Evolutionary conservation across 2,113 vertebrate genomes (phyloP).

Genomic region (Epinephelus cyanopodus): DNA sequence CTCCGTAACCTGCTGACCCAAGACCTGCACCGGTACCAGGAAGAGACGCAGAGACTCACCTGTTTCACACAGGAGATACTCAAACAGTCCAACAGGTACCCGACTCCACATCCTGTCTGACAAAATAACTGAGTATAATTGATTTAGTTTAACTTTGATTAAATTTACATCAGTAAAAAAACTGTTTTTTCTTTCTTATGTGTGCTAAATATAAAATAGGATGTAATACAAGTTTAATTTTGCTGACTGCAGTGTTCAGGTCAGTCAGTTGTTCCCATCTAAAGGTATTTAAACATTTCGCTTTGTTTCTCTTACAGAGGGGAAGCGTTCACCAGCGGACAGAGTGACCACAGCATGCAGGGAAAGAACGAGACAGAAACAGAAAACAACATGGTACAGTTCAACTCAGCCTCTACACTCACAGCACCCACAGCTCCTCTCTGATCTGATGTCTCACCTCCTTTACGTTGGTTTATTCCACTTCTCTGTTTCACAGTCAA

Average conservation of each 20-base stretch:
- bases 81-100: conserved; percentile 41
- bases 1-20: conserved; percentile 76
- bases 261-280: too few relatives aligned
- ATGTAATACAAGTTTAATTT: too few relatives aligned
- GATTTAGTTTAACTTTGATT: neutral
- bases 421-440: neutral
- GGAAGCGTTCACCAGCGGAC: neutral
- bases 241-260: too few relatives aligned
- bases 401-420: neutral
- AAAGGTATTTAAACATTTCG: neutral
- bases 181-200: too few relatives aligned
- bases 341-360: conserved; percentile 66
- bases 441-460: neutral
- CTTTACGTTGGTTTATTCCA: neutral
- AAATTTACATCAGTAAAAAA: neutral
- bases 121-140: neutral
- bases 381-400: conserved; percentile 75
- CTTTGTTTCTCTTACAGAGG: conserved; percentile 34
- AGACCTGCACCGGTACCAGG: conserved; percentile 75
- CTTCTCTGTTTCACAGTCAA: neutral
- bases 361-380: conserved; percentile 67
- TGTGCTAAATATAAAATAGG: too few relatives aligned
- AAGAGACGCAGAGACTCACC: conserved; percentile 63
- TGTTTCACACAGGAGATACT: conserved; percentile 54
- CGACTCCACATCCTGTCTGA: neutral